Conservation (phyloP, 2,113 vertebrate species). For the Pavo muticus region DNA sequence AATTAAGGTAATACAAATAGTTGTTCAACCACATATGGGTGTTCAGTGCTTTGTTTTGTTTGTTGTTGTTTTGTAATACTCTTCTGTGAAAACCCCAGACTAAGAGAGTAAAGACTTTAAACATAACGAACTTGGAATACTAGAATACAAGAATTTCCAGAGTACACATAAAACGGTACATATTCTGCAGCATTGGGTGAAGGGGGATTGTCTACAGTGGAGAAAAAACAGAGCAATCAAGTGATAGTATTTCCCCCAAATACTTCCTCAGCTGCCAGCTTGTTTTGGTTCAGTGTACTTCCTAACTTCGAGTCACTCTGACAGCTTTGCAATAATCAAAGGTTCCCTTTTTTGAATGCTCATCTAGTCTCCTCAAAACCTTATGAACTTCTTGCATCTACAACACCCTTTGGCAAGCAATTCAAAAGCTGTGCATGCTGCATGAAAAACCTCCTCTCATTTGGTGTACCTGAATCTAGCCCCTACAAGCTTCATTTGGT, state of each 20-base stretch:
- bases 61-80: neutral
- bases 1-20: neutral
- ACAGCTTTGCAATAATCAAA: neutral
- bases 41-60: neutral
- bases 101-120: neutral
- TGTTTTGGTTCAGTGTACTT: neutral
- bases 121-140: neutral
- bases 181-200: neutral
- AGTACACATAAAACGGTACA: neutral
- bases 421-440: neutral
- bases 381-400: neutral
- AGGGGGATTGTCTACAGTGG: neutral
- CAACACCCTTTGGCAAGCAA: neutral
- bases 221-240: neutral
- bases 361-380: neutral
- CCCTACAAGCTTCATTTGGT: neutral
- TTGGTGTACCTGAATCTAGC: neutral
- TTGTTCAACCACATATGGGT: neutral
- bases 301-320: neutral
- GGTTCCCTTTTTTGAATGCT: neutral
- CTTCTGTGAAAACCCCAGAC: neutral
- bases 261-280: neutral
- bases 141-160: neutral
- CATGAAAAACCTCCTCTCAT: neutral
- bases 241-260: neutral